phyloP scores from a whole-genome alignment of 2,888 invertebrate genomes.

The Eupithecia abbreviata region DNA sequence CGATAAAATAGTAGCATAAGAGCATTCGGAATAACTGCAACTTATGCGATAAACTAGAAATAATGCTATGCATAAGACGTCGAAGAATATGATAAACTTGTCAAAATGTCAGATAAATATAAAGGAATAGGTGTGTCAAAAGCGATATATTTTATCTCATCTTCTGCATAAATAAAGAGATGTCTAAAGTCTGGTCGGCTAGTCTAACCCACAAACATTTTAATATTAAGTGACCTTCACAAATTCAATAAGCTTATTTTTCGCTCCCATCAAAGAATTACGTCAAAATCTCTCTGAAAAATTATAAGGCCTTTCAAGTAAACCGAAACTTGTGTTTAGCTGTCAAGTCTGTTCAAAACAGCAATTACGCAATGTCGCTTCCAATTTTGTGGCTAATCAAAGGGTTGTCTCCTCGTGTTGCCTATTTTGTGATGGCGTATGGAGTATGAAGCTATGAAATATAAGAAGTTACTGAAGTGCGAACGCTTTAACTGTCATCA shows the following conservation, averaged over 20 bases:
- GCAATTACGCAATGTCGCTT: constrained; percentile 14
- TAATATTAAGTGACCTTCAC: neutral
- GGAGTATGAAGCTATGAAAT: constrained; percentile 2
- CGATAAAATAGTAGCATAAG: neutral
- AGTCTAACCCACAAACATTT: neutral
- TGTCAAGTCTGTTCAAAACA: constrained; percentile 14
- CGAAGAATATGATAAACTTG: constrained; percentile 4
- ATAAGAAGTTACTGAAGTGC: neutral
- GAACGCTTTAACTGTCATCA: neutral
- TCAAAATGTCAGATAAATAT: constrained; percentile 14
- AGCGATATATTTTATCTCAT: neutral
- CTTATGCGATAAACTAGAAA: neutral
- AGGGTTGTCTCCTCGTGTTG: constrained; percentile 32
- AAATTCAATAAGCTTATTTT: neutral
- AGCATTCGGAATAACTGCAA: neutral
- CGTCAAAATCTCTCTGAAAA: constrained; percentile 1
- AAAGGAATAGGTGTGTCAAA: constrained; percentile 1
- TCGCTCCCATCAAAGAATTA: neutral
- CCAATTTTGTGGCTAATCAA: constrained; percentile 18
- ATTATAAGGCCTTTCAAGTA: neutral
- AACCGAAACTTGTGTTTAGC: neutral
- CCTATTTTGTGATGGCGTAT: constrained; percentile 14
- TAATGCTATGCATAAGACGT: neutral
- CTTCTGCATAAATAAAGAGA: constrained; percentile 2
- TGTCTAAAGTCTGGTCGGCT: neutral